Evolutionary conservation across 64 coral and sea anemone genomes (phyloP).

Genomic region (Hydrozoanthus tunicans): DNA sequence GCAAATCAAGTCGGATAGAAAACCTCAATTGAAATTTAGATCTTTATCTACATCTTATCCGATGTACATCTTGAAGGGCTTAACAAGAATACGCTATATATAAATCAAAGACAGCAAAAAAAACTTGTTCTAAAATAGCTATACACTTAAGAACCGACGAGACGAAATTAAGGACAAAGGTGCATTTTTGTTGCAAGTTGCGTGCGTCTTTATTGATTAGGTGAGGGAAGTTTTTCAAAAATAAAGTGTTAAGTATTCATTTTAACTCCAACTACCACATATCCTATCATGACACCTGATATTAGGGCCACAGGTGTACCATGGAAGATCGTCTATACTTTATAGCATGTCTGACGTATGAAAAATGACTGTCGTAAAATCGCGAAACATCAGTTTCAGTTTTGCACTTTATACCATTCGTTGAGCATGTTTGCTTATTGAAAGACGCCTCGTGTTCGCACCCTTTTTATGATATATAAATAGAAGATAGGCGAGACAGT

Average conservation of each 20-base stretch:
- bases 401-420: background rate
- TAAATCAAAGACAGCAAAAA: background rate
- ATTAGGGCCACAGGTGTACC: slow-evolving; percentile 12
- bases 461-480: slow-evolving; percentile 34
- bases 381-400: background rate
- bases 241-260: background rate
- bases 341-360: background rate
- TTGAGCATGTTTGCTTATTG: background rate
- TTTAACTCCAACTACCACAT: background rate
- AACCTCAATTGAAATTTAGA: background rate
- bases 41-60: slow-evolving; percentile 10
- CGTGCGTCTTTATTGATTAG: background rate
- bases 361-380: background rate
- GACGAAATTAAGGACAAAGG: background rate
- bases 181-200: background rate
- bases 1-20: background rate
- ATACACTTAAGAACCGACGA: background rate
- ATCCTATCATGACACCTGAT: slow-evolving; percentile 36
- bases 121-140: slow-evolving; percentile 11
- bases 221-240: background rate
- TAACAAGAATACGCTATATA: background rate
- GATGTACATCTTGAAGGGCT: background rate
- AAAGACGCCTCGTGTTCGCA: slow-evolving; percentile 51
- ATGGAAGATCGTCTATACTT: background rate
- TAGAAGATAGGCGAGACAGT: background rate